Evolutionary conservation across 2,888 invertebrate genomes (phyloP).

Genomic region (Cataglyphis livida): DNA sequence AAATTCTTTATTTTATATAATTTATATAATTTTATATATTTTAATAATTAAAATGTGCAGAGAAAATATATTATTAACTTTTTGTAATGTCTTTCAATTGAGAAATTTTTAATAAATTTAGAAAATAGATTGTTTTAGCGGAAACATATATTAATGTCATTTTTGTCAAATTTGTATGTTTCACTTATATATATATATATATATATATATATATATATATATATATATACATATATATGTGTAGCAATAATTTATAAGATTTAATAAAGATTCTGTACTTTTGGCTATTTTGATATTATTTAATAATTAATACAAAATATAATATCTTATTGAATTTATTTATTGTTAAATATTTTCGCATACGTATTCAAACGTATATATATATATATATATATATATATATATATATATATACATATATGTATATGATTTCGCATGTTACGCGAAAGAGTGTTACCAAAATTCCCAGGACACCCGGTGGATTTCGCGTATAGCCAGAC

Average conservation of each 20-base stretch:
- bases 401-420: background rate
- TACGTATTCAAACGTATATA: background rate
- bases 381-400: background rate
- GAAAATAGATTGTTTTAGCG: background rate
- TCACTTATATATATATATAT: background rate
- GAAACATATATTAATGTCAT: background rate
- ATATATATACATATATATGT: background rate
- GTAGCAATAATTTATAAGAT: background rate
- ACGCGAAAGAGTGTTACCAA: background rate
- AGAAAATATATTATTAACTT: background rate
- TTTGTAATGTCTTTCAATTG: background rate
- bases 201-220: background rate
- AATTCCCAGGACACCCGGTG: constrained; percentile 68
- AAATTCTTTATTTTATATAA: background rate
- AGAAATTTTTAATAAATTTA: background rate
- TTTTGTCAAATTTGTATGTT: background rate
- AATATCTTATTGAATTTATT: constrained; percentile 6
- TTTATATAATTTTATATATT: background rate
- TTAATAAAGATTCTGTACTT: constrained; percentile 6
- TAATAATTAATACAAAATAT: background rate
- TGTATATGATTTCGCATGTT: constrained; percentile 7
- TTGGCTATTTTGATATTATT: constrained; percentile 1
- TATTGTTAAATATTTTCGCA: background rate
- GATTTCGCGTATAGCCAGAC: constrained; percentile 67
- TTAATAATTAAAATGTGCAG: background rate